Evolutionary conservation across 2,888 invertebrate genomes (phyloP).

Genomic region (Cantharis nigra): DNA sequence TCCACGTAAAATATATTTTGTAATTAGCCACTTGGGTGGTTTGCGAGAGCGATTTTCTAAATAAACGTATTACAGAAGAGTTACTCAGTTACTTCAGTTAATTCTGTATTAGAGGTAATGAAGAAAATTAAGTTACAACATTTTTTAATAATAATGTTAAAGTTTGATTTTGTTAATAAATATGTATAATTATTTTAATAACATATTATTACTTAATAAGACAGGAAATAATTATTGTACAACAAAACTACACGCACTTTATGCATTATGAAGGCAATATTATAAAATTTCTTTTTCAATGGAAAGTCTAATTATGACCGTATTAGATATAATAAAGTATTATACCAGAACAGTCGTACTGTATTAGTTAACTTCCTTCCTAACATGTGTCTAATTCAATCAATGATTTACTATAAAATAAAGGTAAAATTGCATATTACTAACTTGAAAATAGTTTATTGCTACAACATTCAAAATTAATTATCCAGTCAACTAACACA

Average conservation of each 20-base stretch:
- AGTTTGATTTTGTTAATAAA: not conserved
- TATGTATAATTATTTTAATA: not conserved
- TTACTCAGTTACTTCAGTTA: not conserved
- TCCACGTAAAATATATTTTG: not conserved
- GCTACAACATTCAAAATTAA: not conserved
- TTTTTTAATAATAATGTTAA: not conserved
- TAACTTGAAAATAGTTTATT: not conserved
- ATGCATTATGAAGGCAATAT: constrained; percentile 5
- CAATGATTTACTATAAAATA: not conserved
- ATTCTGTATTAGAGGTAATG: not conserved
- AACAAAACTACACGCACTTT: constrained; percentile 2
- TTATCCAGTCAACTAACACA: not conserved
- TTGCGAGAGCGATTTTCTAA: not conserved
- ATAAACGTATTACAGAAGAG: not conserved
- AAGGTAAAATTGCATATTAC: not conserved
- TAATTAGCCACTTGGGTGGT: not conserved
- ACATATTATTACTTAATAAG: not conserved
- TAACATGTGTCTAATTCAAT: not conserved
- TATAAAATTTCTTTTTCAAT: constrained; percentile 17
- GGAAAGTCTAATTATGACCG: constrained; percentile 12
- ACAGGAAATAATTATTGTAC: constrained; percentile 9
- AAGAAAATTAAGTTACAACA: not conserved
- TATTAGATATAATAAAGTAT: constrained; percentile 7
- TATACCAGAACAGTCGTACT: not conserved
- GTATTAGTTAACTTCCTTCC: constrained; percentile 16